Evolutionary conservation across 2,113 vertebrate species (phyloP), one percentile per base, ranked within the genome.

Genomic region (Echinops telfairi): DNA sequence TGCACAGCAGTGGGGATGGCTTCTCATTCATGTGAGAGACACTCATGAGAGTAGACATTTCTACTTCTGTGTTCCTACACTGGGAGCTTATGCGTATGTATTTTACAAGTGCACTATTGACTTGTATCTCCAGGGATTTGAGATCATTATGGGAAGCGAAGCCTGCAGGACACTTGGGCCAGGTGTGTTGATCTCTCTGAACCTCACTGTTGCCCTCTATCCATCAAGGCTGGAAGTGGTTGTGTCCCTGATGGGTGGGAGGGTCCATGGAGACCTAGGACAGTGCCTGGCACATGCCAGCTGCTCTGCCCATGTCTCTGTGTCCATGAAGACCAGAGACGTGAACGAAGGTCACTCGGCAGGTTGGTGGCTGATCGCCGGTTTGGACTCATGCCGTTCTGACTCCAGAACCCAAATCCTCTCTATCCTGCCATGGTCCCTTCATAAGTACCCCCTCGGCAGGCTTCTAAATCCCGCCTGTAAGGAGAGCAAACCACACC

Each of bases 201-300:
- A 17, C 36, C 58, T 43, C 10, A 4, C 70, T 16, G 36, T 11
- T 7, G 40, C 40, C 77, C 20, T 33, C 53, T 80, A 6, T 53
- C 40, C 40, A 36, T 40, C 15, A 31, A 33, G 53, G 29, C 47
- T 17, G 29, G 25, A 11, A 9, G 15, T 0, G 47, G 84, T 8
- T 8, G 22, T 3, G 10, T 29, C 31, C 33, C 70, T 27, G 29
- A n/a, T n/a, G 43, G 19, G 0, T 4, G 0, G 3, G 12, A 94
- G 4, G 40, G 64, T n/a, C 38, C 12, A 12, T 53, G 10, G 0
- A 20, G 60, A 3, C 15, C 25, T 58, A 33, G 29, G 8, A n/a
- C 1, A 0, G 1, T 31, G 14, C 17, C 79, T 38, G 29, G 23
- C 36, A 43, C 19, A 36, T 2, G 0, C 1, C 29, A 19, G 16